Base-by-base conservation (phyloP, 2,888 invertebrate genomes). In the Drosophila paucipuncta region DNA sequence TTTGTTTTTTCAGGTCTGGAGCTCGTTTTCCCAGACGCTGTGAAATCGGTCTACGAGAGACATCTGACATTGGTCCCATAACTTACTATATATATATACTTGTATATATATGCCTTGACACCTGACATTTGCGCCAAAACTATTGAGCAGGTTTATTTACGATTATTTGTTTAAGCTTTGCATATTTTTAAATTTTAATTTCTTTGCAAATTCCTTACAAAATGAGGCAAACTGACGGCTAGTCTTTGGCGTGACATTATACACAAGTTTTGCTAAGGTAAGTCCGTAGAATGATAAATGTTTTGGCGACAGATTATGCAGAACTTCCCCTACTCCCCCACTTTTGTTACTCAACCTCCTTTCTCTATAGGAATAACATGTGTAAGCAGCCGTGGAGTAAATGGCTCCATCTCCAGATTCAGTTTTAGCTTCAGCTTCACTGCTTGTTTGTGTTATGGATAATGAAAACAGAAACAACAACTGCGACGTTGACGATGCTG, bases 381-480 rank as follows among this genome's bases (percentile, higher is more conserved):
- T 86, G 87, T 80, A 82, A 80, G 77, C 81, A 84, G 79, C 65
- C 55, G 16, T 30, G 49, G 16, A 58, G 64, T 63, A 59, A 75
- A 65, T 68, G 78, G 37, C 57, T 73, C 35, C 68, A 66, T 68
- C 76, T 68, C 50, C 80, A 52, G 7, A 9, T 50, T n/a, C 39
- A 4, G 39, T 3, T 55, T n/a, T 58, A 35, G 33, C 41, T 64
- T 22, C 59, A 65, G 61, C 62, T 69, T 59, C 73, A 59, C 58
- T 71, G 58, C 71, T 79, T 86, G 83, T 90, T 91, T 89, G 87
- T 79, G 71, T 79, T 89, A 68, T 69, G 89, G 76, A 86, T 89
- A 82, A 75, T 71, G 75, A 73, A 83, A 83, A 68, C 60, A 83
- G 75, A 22, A 25, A 25, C 4, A 47, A 16, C 75, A 47, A 78